These are phyloP conservation scores for Pycnonotus jocosus DNA, from an alignment of 2,113 vertebrate species.

Conservation along the genomic window DNA sequence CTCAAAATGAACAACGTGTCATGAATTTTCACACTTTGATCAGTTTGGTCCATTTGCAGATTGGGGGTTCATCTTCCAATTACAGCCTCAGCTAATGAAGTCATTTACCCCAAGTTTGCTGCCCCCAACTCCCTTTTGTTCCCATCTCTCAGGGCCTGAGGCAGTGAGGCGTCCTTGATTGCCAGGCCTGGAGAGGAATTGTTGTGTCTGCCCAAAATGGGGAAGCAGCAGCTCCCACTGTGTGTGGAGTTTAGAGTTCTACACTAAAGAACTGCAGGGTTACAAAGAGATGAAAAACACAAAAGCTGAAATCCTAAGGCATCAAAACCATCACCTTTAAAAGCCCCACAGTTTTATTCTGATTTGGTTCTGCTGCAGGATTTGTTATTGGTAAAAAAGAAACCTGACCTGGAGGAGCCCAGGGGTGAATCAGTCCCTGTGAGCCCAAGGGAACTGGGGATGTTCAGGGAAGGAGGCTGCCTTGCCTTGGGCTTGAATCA, in stretches of 20 bases:
- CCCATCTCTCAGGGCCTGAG: background rate
- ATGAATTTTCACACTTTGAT: background rate
- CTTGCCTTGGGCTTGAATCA: background rate
- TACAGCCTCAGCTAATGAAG: background rate
- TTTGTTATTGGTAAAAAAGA: background rate
- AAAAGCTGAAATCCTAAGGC: background rate
- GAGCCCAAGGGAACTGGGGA: background rate
- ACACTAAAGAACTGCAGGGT: background rate
- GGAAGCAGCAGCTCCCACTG: background rate
- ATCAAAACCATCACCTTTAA: background rate
- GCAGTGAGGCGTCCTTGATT: background rate
- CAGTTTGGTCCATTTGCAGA: background rate
- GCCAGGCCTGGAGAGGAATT: background rate
- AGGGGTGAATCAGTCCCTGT: background rate
- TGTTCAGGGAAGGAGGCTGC: rapidly evolving
- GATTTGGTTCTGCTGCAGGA: background rate
- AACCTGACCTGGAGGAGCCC: background rate
- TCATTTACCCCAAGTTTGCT: background rate
- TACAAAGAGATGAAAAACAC: rapidly evolving
- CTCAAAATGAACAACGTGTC: background rate
- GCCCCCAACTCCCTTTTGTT: background rate
- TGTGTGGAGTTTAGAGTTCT: rapidly evolving
- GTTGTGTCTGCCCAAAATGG: background rate
- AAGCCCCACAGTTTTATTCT: background rate
- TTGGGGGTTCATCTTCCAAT: background rate